A percentile compares a stretch with the other conserved stretches of the same genome.
These are phyloP conservation scores for Paramormyrops hopkinsi DNA, from an alignment of 2,797 vertebrate species.

Conservation along the genomic window DNA sequence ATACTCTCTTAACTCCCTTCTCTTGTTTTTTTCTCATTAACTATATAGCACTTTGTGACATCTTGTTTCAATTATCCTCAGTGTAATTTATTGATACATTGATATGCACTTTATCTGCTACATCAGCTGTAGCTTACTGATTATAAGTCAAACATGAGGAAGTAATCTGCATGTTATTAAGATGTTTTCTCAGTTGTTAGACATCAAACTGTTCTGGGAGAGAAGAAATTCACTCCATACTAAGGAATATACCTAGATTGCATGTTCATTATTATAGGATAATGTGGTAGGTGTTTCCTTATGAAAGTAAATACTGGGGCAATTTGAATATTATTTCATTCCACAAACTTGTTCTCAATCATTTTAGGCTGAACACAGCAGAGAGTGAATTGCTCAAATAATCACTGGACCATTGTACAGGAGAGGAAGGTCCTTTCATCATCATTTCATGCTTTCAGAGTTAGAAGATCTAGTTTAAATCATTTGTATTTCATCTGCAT, in stretches of 20 bases:
- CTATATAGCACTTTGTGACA: not conserved
- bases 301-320: not conserved
- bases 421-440: not conserved
- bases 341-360: not conserved
- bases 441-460: not conserved
- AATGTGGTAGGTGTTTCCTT: not conserved
- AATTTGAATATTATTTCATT: not conserved
- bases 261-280: not conserved
- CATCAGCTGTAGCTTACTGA: not conserved
- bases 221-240: not conserved
- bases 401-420: not conserved
- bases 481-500: constrained; percentile 4
- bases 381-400: not conserved
- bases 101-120: not conserved
- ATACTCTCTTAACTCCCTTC: not conserved
- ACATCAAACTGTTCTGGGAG: not conserved
- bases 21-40: not conserved
- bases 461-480: constrained; percentile 6
- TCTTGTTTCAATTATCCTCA: not conserved
- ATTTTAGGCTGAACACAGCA: not conserved
- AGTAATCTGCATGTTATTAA: not conserved
- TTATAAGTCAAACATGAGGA: not conserved
- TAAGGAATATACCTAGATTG: not conserved
- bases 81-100: not conserved
- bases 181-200: not conserved